Evolutionary conservation across 2,888 invertebrate genomes (phyloP), one percentile per base, ranked within the genome.

Genomic region (Parasteatoda lunata): DNA sequence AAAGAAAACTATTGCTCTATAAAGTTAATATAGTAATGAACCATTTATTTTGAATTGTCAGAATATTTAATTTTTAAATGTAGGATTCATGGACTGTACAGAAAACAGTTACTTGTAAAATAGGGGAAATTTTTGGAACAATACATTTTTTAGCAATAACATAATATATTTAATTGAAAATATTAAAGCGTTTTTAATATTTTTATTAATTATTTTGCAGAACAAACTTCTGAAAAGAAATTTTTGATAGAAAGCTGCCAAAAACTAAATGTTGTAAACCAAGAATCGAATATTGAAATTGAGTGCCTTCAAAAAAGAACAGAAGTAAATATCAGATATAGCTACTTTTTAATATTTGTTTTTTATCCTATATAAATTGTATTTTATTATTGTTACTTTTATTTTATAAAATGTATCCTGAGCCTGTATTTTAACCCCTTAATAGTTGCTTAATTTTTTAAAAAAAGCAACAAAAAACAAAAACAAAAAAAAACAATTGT

Each of bases 151-250:
- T 2, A 30, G 30, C 30, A 30, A 30, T 30, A 30, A 30, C 2
- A 30, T 30, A 30, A 30, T 30, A 30, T 30, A 30, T 30, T 30
- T 30, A 30, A 1, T 30, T 30, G 30, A 30, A 30, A 7, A 68
- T 15, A n/a, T n/a, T 68, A 30, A 30, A n/a, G 45, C 45, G 15
- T 15, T 30, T 68, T 68, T 7, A 30, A 54, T 75, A 48, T 82
- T 64, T 47, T 52, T 69, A 30, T 8, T 72, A 8, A 8, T 65
- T 30, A 30, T 45, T 88, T 75, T 78, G 5, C 64, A 89, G 89
- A 89, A 76, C 89, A 89, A 89, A 88, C 70, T 78, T 64, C 79
- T 15, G 89, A 89, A 84, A 82, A 76, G 68, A 88, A 85, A 54
- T 85, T 88, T 45, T 72, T 89, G 11, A 9, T 69, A 4, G 82